Conservation (phyloP, 2,888 invertebrate species). For the Bombylius discolor region DNA sequence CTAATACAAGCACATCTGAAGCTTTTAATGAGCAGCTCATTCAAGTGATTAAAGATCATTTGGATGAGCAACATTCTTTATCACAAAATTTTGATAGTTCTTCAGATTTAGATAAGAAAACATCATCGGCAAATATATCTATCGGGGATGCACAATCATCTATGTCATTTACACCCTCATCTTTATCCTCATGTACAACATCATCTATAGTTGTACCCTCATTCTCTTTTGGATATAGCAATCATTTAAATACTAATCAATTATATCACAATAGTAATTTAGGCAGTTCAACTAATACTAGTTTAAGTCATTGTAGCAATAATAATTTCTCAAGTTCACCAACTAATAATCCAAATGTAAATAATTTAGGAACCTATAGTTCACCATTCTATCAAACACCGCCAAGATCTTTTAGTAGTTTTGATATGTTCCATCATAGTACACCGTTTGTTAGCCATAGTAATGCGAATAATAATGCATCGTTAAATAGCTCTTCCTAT, state of each 20-base stretch:
- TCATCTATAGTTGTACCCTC: neutral
- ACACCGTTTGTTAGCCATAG: slow-evolving; percentile 33
- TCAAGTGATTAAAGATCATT: slow-evolving; percentile 30
- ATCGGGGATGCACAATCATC: slow-evolving; percentile 4
- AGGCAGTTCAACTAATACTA: neutral
- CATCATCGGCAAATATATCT: neutral
- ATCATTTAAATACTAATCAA: slow-evolving; percentile 4
- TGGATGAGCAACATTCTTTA: slow-evolving; percentile 30
- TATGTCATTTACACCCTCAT: neutral
- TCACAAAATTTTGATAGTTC: slow-evolving; percentile 11
- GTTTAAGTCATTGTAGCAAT: neutral
- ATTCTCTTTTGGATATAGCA: neutral
- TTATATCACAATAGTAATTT: slow-evolving; percentile 4
- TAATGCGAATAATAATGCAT: slow-evolving; percentile 26
- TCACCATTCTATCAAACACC: slow-evolving; percentile 34
- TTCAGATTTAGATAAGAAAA: slow-evolving; percentile 7
- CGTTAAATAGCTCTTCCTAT: slow-evolving; percentile 35
- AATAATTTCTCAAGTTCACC: slow-evolving; percentile 28
- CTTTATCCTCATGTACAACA: neutral
- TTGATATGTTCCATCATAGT: slow-evolving; percentile 37
- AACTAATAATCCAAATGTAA: slow-evolving; percentile 23
- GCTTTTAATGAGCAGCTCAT: slow-evolving; percentile 28
- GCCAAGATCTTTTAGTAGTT: slow-evolving; percentile 28
- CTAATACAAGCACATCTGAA: slow-evolving; percentile 9
- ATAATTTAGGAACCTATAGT: slow-evolving; percentile 22